These are phyloP conservation scores for Seriola aureovittata DNA, from an alignment of 2,113 vertebrate species.

Conservation along the genomic window DNA sequence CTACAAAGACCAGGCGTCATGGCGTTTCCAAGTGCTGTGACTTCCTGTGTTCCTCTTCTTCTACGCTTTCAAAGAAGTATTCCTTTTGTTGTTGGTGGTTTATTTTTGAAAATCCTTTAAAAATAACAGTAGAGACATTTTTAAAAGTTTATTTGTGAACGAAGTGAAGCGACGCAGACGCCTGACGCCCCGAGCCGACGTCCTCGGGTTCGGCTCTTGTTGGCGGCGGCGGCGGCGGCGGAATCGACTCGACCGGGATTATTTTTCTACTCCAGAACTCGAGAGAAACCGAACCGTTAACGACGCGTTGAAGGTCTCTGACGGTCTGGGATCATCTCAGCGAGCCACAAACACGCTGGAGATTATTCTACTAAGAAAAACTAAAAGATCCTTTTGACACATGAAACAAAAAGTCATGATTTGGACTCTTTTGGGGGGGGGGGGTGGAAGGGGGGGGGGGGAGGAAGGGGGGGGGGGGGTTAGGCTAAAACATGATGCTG, in stretches of 20 bases:
- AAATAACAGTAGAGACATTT: conserved; percentile 64
- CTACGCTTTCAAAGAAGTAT: conserved; percentile 36
- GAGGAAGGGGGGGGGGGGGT: neutral
- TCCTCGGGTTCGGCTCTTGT: neutral
- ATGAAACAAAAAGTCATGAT: neutral
- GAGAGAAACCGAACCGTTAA: conserved; percentile 12
- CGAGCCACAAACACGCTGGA: neutral
- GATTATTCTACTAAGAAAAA: conserved; percentile 25
- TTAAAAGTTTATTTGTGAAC: conserved; percentile 50
- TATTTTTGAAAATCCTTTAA: conserved; percentile 55
- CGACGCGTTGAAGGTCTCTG: conserved; percentile 28
- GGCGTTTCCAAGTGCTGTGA: conserved; percentile 99
- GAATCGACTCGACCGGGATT: conserved; percentile 52
- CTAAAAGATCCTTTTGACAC: neutral
- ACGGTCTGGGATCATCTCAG: neutral
- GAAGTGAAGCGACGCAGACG: conserved; percentile 5
- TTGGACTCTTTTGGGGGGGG: neutral
- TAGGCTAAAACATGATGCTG: conserved; percentile 61
- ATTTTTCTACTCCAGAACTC: conserved; percentile 69
- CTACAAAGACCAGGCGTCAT: conserved; percentile 98
- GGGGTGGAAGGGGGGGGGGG: too few species aligned
- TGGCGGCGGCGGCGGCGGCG: neutral
- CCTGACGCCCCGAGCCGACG: neutral
- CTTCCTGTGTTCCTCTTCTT: conserved; percentile 11
- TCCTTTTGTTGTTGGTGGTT: conserved; percentile 42